Base-by-base conservation (phyloP, 2,888 invertebrate genomes). In the Lithosia quadra region DNA sequence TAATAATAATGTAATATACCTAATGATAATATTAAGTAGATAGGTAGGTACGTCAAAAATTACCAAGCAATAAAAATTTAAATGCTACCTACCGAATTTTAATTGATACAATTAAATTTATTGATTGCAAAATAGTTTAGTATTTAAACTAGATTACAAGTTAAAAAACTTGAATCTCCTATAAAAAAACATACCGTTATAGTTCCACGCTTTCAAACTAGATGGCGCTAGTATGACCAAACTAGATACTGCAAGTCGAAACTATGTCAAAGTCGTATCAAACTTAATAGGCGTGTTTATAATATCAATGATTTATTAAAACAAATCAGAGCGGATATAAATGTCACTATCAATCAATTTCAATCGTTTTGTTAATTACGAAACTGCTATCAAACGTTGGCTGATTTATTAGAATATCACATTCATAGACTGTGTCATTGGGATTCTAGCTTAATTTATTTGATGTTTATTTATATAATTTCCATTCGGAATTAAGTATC, bases 191-290 rank as follows among this genome's bases (percentile, higher is more conserved):
- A 33, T 9, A 22, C 33, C 15, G 2, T n/a, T 58, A 53, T 75
- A 85, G 87, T 92, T 85, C 84, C 1, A 1, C 43, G 2, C 2
- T 0, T 1, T 4, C 2, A 21, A 56, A 73, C 84, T 75, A 93
- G 93, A 92, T 93, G 93, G 90, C 92, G 90, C 73, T 82, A 90
- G 76, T 53, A 13, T 84, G 83, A 72, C 36, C 79, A 61, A 75
- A 64, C n/a, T 33, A 68, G 39, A 69, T 69, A 63, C 58, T 28
- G 64, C 69, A 63, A 65, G 21, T 69, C 69, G 62, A 81, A 92
- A 87, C 82, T 90, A 76, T 91, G 91, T 90, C 91, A 91, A 91
- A 92, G 89, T 82, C 90, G 85, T 85, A 84, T 83, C 83, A 82
- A 80, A 83, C 90, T 88, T 84, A 79, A 82, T 84, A 81, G 82